These are phyloP conservation scores for Promerops cafer DNA, from an alignment of 2,113 vertebrate species.

Conservation along the genomic window DNA sequence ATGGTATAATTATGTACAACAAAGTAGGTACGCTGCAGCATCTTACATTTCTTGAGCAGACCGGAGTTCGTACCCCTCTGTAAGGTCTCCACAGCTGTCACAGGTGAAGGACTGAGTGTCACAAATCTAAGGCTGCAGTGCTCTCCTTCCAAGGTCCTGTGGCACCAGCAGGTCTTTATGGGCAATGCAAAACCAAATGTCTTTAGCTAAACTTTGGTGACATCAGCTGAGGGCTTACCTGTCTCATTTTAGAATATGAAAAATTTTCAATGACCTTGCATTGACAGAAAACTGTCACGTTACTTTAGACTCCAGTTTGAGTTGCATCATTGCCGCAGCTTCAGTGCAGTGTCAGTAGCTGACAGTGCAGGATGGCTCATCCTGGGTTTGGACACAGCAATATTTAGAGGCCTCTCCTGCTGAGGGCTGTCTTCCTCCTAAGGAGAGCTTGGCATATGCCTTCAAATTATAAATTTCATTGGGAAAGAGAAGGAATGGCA, in stretches of 20 bases:
- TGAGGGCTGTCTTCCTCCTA: neutral
- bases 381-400: neutral
- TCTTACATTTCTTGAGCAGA: neutral
- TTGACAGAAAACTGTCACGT: neutral
- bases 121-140: neutral
- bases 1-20: neutral
- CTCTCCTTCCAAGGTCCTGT: neutral
- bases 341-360: rapidly evolving
- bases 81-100: neutral
- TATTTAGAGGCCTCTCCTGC: neutral
- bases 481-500: neutral
- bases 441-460: neutral
- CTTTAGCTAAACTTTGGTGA: neutral
- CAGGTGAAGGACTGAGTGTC: neutral
- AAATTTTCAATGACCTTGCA: neutral
- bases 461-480: neutral
- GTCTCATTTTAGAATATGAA: neutral
- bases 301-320: neutral
- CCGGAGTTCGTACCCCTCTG: neutral
- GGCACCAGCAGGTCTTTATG: neutral
- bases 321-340: neutral
- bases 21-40: neutral
- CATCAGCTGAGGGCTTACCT: neutral
- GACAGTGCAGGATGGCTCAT: rapidly evolving
- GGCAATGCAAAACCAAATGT: neutral